A percentile compares a stretch with the other conserved stretches of the same genome.
Conservation (phyloP, 2,888 invertebrate genomes). For the Xiphydria camelus region DNA sequence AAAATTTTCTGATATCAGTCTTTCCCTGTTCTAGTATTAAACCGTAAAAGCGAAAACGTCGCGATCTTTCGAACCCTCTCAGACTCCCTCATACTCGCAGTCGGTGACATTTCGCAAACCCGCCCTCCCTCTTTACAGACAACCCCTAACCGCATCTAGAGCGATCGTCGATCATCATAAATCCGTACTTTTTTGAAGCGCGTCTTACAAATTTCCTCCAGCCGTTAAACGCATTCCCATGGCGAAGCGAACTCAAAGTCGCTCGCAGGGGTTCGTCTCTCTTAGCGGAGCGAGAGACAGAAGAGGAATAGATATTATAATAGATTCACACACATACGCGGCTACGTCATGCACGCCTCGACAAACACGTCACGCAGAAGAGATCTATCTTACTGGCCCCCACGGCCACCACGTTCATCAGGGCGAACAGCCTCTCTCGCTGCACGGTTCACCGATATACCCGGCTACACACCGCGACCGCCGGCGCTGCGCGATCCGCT, state of each 20-base stretch:
- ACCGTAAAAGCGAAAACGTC: no score
- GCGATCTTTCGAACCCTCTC: no score
- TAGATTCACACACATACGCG: slow-evolving; percentile 33
- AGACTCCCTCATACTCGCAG: no score
- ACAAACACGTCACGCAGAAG: slow-evolving; percentile 38
- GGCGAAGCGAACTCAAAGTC: background rate
- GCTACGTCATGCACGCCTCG: slow-evolving; percentile 30
- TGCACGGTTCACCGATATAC: slow-evolving; percentile 6
- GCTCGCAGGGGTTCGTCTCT: slow-evolving; percentile 6
- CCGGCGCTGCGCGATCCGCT: no score
- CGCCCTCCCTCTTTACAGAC: no score
- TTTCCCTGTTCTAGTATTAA: no score
- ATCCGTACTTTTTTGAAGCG: no score
- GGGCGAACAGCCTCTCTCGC: slow-evolving; percentile 30
- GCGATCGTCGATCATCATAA: no score
- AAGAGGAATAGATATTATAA: slow-evolving; percentile 25
- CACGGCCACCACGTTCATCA: slow-evolving; percentile 39
- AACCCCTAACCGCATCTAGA: no score
- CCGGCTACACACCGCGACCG: slow-evolving; percentile 1
- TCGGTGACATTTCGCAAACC: no score
- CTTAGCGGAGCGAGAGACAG: slow-evolving; percentile 1
- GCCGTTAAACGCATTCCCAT: background rate
- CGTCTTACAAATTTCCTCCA: no score
- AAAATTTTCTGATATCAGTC: no score
- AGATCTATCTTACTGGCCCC: slow-evolving; percentile 36